A percentile compares a stretch with the other conserved stretches of the same genome.
These are phyloP conservation scores for Erethizon dorsatum DNA, from an alignment of 2,797 vertebrate species.

Conservation along the genomic window DNA sequence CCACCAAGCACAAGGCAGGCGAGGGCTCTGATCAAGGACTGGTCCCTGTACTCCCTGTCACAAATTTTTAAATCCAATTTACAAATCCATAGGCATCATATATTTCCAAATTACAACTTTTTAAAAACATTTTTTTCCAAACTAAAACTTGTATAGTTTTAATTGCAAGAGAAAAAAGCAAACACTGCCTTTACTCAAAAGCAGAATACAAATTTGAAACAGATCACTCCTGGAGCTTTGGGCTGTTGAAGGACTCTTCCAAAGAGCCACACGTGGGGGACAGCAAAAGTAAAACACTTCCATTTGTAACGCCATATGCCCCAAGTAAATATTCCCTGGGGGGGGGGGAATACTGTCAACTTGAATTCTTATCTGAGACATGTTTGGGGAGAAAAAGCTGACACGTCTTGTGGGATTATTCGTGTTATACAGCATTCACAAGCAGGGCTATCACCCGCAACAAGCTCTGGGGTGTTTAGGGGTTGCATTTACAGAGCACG, in stretches of 20 bases:
- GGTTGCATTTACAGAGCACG: neutral
- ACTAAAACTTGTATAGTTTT: constrained; percentile 63
- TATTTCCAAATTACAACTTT: neutral
- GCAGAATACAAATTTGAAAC: neutral
- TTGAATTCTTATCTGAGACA: neutral
- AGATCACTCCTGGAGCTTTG: neutral
- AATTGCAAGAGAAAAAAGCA: neutral
- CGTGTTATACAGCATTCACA: neutral
- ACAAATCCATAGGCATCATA: constrained; percentile 40
- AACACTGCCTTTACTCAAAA: neutral
- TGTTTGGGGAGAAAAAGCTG: neutral
- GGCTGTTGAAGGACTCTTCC: neutral
- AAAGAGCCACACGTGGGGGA: neutral
- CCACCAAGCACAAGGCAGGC: neutral
- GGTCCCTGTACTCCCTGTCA: constrained; percentile 12
- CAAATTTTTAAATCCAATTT: constrained; percentile 61
- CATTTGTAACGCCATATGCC: neutral
- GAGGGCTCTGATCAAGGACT: neutral
- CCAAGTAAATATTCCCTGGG: neutral
- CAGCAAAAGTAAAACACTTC: neutral
- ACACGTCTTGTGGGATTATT: neutral
- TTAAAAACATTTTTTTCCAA: constrained; percentile 21
- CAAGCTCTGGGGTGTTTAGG: neutral
- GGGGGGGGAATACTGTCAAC: neutral
- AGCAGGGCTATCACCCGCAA: too few relatives aligned